phyloP scores from a whole-genome alignment of 2,888 invertebrate genomes.

The Petrophora chlorosata region DNA sequence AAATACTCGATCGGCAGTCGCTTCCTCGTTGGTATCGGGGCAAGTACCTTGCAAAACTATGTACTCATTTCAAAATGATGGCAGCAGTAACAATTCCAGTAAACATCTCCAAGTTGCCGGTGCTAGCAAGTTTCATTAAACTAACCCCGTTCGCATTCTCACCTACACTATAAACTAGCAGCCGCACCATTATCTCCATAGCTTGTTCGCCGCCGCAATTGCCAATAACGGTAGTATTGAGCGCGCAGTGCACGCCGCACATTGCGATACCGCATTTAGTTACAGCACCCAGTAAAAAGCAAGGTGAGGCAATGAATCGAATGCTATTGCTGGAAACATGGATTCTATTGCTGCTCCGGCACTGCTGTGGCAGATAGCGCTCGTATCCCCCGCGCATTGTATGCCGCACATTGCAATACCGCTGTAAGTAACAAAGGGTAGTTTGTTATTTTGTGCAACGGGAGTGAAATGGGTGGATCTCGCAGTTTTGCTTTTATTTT shows the following conservation, averaged over 20 bases:
- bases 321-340: background rate
- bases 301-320: slow-evolving; percentile 6
- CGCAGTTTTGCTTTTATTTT: background rate
- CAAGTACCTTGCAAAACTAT: no score
- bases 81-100: no score
- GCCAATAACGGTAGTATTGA: slow-evolving; percentile 3
- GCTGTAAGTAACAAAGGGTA: background rate
- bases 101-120: no score
- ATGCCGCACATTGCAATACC: slow-evolving; percentile 2
- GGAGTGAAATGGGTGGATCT: background rate
- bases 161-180: slow-evolving; percentile 16
- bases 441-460: background rate
- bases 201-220: slow-evolving; percentile 13
- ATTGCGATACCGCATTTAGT: slow-evolving; percentile 14
- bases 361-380: background rate
- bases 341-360: slow-evolving; percentile 4
- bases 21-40: no score
- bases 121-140: slow-evolving; percentile 4
- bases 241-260: slow-evolving; percentile 18
- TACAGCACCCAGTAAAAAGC: slow-evolving; percentile 5
- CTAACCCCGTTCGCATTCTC: slow-evolving; percentile 8
- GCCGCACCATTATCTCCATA: slow-evolving; percentile 19
- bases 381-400: slow-evolving; percentile 1
- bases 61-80: no score
- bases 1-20: no score